Conservation (phyloP, 2,797 vertebrate species). For the Artibeus jamaicensis region DNA sequence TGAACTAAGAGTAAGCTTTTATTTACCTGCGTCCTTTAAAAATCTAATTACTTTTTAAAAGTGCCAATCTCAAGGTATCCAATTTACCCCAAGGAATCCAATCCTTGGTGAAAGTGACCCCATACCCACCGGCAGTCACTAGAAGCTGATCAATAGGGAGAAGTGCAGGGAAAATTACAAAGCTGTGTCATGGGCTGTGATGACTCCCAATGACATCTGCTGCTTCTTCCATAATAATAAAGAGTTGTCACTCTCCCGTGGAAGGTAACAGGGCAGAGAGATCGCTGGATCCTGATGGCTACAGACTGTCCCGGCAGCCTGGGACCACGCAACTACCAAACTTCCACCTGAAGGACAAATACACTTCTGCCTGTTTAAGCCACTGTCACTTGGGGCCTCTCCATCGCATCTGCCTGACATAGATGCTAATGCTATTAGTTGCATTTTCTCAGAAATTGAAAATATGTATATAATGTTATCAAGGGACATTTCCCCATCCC, state of each 20-base stretch:
- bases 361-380: not conserved
- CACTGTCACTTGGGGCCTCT: not conserved
- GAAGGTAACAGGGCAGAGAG: not conserved
- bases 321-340: not conserved
- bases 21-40: conserved; percentile 17
- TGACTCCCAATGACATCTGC: not conserved
- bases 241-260: not conserved
- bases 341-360: not conserved
- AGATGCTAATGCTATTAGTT: not conserved
- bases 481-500: not conserved
- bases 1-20: not conserved
- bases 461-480: not conserved
- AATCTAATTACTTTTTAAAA: not conserved
- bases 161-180: not conserved
- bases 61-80: not conserved
- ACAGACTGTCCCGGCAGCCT: not conserved
- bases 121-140: not conserved
- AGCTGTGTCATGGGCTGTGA: not conserved
- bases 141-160: not conserved
- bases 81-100: not conserved
- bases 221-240: not conserved
- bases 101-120: not conserved
- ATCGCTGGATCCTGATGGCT: not conserved
- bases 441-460: conserved; percentile 13
- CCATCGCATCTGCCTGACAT: not conserved